A percentile compares a stretch with the other conserved stretches of the same genome.
Evolutionary conservation across 1,140 invertebrate species (phyloP).

Genomic region (Drosophila ogumai): DNA sequence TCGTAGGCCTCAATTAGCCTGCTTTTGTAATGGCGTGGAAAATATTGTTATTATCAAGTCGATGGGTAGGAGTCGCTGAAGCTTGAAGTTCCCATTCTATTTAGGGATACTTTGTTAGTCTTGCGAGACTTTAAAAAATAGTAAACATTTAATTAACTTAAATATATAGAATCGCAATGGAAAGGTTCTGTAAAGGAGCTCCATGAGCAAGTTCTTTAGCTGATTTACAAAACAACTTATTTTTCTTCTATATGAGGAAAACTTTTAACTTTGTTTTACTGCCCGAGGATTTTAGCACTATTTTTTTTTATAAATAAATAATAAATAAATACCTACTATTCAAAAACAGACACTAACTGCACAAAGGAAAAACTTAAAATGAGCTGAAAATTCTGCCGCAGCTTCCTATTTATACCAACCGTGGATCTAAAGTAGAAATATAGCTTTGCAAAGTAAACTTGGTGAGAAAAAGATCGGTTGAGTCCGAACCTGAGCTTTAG

Average conservation of each 20-base stretch:
- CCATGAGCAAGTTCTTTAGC: no score
- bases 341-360: conserved; percentile 38
- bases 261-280: neutral
- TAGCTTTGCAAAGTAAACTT: conserved; percentile 40
- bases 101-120: neutral
- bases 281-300: neutral
- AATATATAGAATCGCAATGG: neutral
- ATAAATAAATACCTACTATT: conserved; percentile 50
- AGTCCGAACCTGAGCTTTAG: conserved; percentile 36
- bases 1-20: conserved; percentile 49
- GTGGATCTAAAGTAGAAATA: conserved; percentile 21
- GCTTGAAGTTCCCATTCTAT: conserved; percentile 53
- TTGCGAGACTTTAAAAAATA: conserved; percentile 2
- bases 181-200: neutral
- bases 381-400: conserved; percentile 73
- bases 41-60: conserved; percentile 42
- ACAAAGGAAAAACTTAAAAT: conserved; percentile 73
- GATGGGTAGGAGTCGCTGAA: conserved; percentile 25
- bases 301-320: neutral
- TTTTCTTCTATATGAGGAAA: neutral
- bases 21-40: conserved; percentile 51
- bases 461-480: conserved; percentile 39
- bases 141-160: neutral
- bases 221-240: neutral
- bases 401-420: conserved; percentile 66